Conservation (phyloP, 2,888 invertebrate species). For the Cetonia aurata region DNA sequence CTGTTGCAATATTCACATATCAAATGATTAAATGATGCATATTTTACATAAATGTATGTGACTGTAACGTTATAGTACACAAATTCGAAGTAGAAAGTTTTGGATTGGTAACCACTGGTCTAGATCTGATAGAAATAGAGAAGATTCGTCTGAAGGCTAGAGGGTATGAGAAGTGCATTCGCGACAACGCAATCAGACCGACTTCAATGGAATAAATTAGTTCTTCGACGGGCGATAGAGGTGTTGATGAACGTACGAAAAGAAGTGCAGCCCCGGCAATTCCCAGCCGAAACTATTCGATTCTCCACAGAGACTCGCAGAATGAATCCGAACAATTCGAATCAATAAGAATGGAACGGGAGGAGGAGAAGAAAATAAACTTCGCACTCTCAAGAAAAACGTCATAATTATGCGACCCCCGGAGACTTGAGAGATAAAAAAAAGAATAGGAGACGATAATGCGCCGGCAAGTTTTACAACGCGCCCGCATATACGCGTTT, state of each 20-base stretch:
- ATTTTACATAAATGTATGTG: too few relatives aligned
- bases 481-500: constrained; percentile 26
- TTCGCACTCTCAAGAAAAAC: neutral
- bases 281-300: constrained; percentile 3
- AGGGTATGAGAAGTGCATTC: constrained; percentile 10
- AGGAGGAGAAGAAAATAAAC: too few relatives aligned
- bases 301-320: constrained; percentile 4
- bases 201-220: constrained; percentile 42
- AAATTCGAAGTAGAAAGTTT: too few relatives aligned
- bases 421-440: constrained; percentile 4
- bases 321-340: neutral
- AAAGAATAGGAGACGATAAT: constrained; percentile 26
- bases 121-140: constrained; percentile 7
- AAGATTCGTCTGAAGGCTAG: constrained; percentile 6
- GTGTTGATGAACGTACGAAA: constrained; percentile 24
- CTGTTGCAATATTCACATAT: too few relatives aligned
- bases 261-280: constrained; percentile 19
- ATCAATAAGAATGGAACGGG: too few relatives aligned
- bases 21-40: too few relatives aligned
- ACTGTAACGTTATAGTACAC: too few relatives aligned
- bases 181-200: constrained; percentile 33
- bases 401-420: neutral
- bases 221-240: constrained; percentile 19
- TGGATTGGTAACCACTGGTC: too few relatives aligned
- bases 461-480: constrained; percentile 27